Evolutionary conservation across 2,113 vertebrate genomes (phyloP).

Genomic region (Anoura caudifer): DNA sequence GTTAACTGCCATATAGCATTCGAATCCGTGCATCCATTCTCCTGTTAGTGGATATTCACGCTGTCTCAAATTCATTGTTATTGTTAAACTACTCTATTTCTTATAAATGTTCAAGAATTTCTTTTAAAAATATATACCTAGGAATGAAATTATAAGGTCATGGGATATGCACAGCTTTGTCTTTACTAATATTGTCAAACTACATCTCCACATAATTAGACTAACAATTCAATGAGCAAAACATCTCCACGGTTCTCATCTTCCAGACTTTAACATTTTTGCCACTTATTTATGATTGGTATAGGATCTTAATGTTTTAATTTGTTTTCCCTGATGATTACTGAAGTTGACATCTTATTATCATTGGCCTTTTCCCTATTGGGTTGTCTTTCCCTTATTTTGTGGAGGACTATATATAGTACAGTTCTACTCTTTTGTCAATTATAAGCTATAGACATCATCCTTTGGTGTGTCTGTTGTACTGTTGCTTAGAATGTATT

Average conservation of each 20-base stretch:
- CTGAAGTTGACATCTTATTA: not conserved
- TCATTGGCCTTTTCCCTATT: not conserved
- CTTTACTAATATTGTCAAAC: not conserved
- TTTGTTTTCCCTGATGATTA: not conserved
- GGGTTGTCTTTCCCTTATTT: not conserved
- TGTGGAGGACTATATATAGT: not conserved
- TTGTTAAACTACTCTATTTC: not conserved
- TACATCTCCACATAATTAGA: not conserved
- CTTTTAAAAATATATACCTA: not conserved
- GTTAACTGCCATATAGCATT: not conserved
- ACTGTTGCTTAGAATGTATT: not conserved
- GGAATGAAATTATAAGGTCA: not conserved
- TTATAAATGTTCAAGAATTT: not conserved
- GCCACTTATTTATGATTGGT: not conserved
- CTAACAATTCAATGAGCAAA: not conserved
- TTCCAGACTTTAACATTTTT: not conserved
- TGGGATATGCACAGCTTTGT: not conserved
- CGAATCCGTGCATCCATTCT: not conserved
- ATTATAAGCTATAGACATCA: not conserved
- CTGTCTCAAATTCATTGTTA: not conserved
- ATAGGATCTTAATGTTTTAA: not conserved
- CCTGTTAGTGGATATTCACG: not conserved
- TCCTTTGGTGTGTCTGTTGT: not conserved
- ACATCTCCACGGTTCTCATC: not conserved
- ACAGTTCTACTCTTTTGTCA: not conserved